These are phyloP conservation scores for Athalia circularis DNA, from an alignment of 2,888 invertebrate species.

Conservation along the genomic window DNA sequence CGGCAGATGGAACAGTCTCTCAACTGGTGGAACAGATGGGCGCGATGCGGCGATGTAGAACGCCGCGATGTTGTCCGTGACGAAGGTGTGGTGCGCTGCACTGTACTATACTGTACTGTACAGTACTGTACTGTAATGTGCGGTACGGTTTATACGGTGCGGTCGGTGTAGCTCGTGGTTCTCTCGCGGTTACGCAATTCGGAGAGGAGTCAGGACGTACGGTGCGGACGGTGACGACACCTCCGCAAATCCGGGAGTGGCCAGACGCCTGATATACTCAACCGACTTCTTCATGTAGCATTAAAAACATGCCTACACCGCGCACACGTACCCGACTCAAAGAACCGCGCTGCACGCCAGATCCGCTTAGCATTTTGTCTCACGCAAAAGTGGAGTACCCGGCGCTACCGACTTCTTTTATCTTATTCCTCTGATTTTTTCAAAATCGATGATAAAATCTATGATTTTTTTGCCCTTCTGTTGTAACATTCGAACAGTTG, in stretches of 20 bases:
- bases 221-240: conserved; percentile 62
- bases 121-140: too few species aligned
- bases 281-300: not conserved
- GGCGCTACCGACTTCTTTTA: too few species aligned
- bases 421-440: not conserved
- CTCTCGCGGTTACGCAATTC: conserved; percentile 62
- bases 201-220: conserved; percentile 59
- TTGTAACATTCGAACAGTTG: too few species aligned
- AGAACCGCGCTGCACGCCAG: not conserved
- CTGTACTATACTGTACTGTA: not conserved
- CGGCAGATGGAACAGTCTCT: conserved; percentile 54
- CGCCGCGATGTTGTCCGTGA: conserved; percentile 61
- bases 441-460: too few species aligned
- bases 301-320: not conserved
- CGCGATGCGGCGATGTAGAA: conserved; percentile 63
- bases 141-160: not conserved
- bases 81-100: conserved; percentile 61
- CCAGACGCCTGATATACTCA: conserved; percentile 48
- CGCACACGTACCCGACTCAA: not conserved
- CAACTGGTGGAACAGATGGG: conserved; percentile 48
- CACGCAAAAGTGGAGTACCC: not conserved
- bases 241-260: conserved; percentile 63
- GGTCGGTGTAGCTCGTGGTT: conserved; percentile 38
- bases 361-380: conserved; percentile 1
- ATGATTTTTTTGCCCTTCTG: too few species aligned